These are phyloP conservation scores for Tetropium fuscum DNA, from an alignment of 2,888 invertebrate genomes.

Conservation along the genomic window DNA sequence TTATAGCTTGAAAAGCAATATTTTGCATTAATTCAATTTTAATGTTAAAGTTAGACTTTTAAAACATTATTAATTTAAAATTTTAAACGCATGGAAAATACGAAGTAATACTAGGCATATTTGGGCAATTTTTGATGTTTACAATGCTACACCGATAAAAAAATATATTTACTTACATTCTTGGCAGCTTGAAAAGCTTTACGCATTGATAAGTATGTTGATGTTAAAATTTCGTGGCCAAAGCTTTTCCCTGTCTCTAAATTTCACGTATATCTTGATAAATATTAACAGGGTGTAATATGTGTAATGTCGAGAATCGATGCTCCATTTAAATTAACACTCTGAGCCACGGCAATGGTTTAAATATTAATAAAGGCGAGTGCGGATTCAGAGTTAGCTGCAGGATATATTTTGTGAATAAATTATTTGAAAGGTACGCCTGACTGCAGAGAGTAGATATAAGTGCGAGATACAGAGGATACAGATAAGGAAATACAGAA, in stretches of 20 bases:
- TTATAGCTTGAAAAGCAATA: no score
- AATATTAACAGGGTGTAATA: slow-evolving; percentile 47
- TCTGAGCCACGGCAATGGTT: slow-evolving; percentile 35
- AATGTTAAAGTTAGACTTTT: no score
- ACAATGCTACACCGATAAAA: no score
- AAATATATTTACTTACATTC: slow-evolving; percentile 19
- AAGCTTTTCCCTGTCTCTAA: slow-evolving; percentile 37
- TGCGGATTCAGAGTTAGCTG: slow-evolving; percentile 41
- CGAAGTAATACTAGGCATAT: no score
- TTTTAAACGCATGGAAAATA: no score
- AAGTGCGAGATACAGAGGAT: no score
- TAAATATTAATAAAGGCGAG: slow-evolving; percentile 46
- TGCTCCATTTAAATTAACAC: slow-evolving; percentile 45
- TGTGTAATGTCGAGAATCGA: slow-evolving; percentile 44
- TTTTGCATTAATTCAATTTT: no score
- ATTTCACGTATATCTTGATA: slow-evolving; percentile 40
- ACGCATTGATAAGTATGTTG: slow-evolving; percentile 26
- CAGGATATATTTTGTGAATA: slow-evolving; percentile 38
- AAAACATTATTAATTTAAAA: no score
- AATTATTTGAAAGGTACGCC: slow-evolving; percentile 13
- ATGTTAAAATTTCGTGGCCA: slow-evolving; percentile 30
- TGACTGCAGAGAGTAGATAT: background rate
- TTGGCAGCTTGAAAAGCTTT: slow-evolving; percentile 20
- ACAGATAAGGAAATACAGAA: no score
- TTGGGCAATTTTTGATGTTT: no score